These are phyloP conservation scores for Crotophaga sulcirostris DNA, from an alignment of 2,113 vertebrate genomes.

Conservation along the genomic window DNA sequence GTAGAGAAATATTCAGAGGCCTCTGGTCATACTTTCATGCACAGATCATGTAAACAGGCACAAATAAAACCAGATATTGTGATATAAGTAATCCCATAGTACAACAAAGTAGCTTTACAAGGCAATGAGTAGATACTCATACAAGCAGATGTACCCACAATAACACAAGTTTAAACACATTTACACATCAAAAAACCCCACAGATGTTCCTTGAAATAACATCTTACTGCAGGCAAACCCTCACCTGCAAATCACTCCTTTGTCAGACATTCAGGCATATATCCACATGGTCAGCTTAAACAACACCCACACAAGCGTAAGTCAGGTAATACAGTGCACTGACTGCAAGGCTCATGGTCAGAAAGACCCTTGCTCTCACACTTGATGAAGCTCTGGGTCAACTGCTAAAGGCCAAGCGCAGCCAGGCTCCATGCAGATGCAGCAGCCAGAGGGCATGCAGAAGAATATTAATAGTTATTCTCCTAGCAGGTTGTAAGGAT, in stretches of 20 bases:
- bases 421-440: not conserved
- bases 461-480: slow-evolving; percentile 46
- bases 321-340: not conserved
- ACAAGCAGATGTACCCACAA: not conserved
- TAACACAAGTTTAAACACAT: not conserved
- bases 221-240: not conserved
- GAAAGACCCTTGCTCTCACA: not conserved
- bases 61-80: not conserved
- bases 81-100: not conserved
- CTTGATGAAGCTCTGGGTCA: not conserved
- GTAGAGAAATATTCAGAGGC: not conserved
- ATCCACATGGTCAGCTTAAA: not conserved
- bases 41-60: not conserved
- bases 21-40: not conserved
- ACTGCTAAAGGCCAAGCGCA: not conserved
- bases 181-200: not conserved
- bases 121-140: not conserved
- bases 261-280: not conserved
- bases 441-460: not conserved
- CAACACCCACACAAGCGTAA: not conserved
- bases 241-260: not conserved
- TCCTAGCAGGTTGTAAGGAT: slow-evolving; percentile 24
- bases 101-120: not conserved
- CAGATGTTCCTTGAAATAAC: not conserved
- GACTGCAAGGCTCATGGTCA: not conserved